A percentile compares a stretch with the other conserved stretches of the same genome.
phyloP scores from a whole-genome alignment of 2,797 vertebrate species.

The Sebastes nivosus region DNA sequence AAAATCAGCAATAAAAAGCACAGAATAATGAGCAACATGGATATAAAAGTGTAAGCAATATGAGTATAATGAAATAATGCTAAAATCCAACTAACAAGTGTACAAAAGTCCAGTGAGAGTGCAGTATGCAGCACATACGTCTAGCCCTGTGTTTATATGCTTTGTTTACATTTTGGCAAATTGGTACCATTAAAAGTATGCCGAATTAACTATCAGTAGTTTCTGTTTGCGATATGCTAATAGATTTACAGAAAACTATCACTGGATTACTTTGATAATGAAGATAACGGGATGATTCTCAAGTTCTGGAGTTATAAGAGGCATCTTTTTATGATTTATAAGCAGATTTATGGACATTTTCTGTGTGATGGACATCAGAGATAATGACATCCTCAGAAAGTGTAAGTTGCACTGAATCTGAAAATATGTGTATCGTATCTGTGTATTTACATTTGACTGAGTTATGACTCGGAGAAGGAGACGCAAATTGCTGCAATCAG shows the following conservation, averaged over 20 bases:
- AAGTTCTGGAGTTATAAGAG: background rate
- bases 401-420: background rate
- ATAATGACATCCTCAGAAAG: background rate
- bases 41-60: too few species aligned
- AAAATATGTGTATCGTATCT: background rate
- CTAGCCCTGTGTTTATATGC: background rate
- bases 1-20: too few species aligned
- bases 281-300: background rate
- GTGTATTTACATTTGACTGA: background rate
- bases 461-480: background rate
- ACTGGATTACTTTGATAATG: background rate
- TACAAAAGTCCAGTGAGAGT: too few species aligned
- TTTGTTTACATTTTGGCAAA: background rate
- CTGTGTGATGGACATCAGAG: background rate
- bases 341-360: background rate
- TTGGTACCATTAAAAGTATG: background rate
- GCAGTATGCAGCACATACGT: too few species aligned
- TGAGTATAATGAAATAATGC: background rate
- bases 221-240: background rate
- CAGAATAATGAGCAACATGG: too few species aligned
- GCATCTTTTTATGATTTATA: background rate
- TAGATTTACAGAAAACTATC: background rate
- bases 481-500: background rate
- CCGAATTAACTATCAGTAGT: background rate
- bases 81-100: too few species aligned